phyloP scores from a whole-genome alignment of 2,113 vertebrate genomes.

The Rhabdomys dilectus region DNA sequence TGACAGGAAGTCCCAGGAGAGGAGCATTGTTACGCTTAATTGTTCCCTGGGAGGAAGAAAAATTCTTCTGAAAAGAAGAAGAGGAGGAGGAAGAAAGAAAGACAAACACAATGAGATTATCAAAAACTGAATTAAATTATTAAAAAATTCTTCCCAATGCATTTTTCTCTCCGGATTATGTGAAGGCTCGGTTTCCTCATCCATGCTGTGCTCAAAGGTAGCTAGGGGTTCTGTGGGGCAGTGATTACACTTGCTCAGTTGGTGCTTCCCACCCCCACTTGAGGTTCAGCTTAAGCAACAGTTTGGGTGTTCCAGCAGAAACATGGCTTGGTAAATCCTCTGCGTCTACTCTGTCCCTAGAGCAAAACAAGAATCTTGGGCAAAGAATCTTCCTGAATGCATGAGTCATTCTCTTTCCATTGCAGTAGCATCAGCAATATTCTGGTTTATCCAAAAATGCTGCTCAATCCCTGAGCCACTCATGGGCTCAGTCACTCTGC shows the following conservation, averaged over 20 bases:
- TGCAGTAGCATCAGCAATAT: background rate
- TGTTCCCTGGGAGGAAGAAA: conserved; percentile 29
- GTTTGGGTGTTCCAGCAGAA: background rate
- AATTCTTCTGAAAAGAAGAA: conserved; percentile 19
- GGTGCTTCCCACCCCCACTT: background rate
- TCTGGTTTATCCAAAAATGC: background rate
- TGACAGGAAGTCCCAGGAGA: conserved; percentile 79
- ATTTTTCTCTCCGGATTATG: background rate
- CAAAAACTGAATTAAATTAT: background rate
- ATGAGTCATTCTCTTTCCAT: background rate
- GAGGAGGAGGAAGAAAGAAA: background rate
- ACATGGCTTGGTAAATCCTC: background rate
- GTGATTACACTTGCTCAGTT: background rate
- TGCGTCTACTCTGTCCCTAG: background rate
- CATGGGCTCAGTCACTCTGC: background rate
- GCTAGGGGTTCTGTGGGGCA: background rate
- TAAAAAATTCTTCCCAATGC: background rate
- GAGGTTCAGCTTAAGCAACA: background rate
- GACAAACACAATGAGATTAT: background rate
- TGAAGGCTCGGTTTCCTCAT: background rate
- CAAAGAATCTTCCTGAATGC: background rate
- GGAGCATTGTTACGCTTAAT: conserved; percentile 65
- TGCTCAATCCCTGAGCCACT: background rate
- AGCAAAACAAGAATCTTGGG: background rate
- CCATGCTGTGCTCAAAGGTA: background rate